Conservation (phyloP, 1,140 invertebrate species). For the Calephelis nemesis region DNA sequence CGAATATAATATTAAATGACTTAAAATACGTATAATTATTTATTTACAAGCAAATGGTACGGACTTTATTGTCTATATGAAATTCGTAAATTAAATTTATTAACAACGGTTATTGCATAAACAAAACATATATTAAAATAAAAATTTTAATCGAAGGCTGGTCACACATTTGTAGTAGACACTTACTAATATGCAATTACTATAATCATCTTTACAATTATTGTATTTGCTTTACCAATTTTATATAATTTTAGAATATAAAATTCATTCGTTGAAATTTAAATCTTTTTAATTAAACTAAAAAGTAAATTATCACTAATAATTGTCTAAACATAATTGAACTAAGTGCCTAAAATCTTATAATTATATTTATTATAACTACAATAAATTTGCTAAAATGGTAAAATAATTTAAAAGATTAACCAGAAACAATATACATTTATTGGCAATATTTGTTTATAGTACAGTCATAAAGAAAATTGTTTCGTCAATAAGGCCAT, state of each 20-base stretch:
- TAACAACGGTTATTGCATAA: neutral
- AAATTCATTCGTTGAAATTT: too few species aligned
- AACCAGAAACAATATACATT: too few species aligned
- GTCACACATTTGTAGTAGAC: neutral
- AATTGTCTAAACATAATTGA: neutral
- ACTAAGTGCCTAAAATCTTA: neutral
- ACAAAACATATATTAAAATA: neutral
- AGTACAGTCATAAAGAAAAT: too few species aligned
- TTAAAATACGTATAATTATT: slow-evolving; percentile 19
- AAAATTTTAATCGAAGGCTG: neutral
- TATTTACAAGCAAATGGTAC: slow-evolving; percentile 23
- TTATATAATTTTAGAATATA: too few species aligned
- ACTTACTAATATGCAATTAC: too few species aligned
- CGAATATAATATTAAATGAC: slow-evolving; percentile 21
- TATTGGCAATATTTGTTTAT: too few species aligned
- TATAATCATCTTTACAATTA: too few species aligned
- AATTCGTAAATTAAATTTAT: neutral
- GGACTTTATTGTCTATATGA: slow-evolving; percentile 10
- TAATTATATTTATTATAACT: neutral
- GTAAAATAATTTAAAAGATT: too few species aligned
- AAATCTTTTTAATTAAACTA: neutral
- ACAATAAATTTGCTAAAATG: neutral
- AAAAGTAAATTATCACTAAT: neutral
- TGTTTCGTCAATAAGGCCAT: too few species aligned
- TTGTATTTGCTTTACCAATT: too few species aligned